Evolutionary conservation across 2,113 vertebrate species (phyloP).

Genomic region (Takifugu flavidus): DNA sequence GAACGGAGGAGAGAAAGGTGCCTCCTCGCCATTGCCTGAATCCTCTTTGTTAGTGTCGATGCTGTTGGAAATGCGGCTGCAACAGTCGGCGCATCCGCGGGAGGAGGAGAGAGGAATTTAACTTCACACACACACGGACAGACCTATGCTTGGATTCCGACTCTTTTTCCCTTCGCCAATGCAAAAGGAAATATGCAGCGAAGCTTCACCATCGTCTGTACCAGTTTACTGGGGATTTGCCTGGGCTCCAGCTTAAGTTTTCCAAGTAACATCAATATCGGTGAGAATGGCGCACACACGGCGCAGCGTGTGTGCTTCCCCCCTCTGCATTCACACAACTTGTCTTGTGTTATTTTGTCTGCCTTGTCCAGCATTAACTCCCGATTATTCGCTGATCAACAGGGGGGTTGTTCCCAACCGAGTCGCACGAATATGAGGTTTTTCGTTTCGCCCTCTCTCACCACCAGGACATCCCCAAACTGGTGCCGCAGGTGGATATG

Average conservation of each 20-base stretch:
- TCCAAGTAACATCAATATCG: constrained; percentile 99
- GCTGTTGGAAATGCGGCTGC: constrained; percentile 41
- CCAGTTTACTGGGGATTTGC: constrained; percentile 96
- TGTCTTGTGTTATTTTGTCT: neutral
- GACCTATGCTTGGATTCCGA: constrained; percentile 86
- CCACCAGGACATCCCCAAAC: constrained; percentile 95
- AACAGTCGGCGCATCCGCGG: constrained; percentile 18
- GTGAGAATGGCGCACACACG: constrained; percentile 77
- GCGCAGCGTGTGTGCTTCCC: constrained; percentile 2
- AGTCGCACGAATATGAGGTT: constrained; percentile 98
- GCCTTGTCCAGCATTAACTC: constrained; percentile 24
- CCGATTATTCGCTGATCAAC: constrained; percentile 53
- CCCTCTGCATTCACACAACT: neutral
- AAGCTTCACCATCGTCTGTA: constrained; percentile 96
- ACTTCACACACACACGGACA: constrained; percentile 37
- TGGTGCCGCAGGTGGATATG: constrained; percentile 98
- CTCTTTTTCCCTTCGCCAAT: constrained; percentile 93
- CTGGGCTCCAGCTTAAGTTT: constrained; percentile 97
- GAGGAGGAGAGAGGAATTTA: constrained; percentile 37
- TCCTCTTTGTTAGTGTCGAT: constrained; percentile 51
- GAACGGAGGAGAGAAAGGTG: constrained; percentile 42
- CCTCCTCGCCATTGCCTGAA: constrained; percentile 52
- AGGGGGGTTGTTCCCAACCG: constrained; percentile 94
- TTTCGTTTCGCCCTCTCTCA: constrained; percentile 96
- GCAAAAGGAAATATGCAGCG: constrained; percentile 99